These are phyloP conservation scores for Andrena flavipes DNA, from an alignment of 2,888 invertebrate species.

Conservation along the genomic window DNA sequence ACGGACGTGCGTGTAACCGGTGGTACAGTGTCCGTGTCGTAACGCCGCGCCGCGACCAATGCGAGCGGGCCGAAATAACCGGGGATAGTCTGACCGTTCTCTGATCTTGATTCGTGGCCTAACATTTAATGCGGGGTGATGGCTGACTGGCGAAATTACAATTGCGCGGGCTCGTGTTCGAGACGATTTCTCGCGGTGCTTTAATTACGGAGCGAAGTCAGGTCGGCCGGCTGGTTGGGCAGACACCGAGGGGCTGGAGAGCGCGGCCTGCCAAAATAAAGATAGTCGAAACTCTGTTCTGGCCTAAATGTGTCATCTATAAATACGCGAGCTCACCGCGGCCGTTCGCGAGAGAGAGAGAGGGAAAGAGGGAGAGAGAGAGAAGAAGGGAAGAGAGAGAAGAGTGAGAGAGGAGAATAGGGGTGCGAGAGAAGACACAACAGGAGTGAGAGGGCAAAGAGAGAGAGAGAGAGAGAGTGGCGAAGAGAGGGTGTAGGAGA, in stretches of 20 bases:
- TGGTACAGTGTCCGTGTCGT: conserved; percentile 8
- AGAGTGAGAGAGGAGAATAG: not conserved
- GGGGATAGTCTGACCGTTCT: conserved; percentile 21
- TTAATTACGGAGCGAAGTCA: conserved; percentile 59
- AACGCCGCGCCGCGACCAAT: conserved; percentile 42
- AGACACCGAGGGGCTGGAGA: conserved; percentile 41
- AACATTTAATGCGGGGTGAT: conserved; percentile 38
- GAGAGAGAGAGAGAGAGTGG: not conserved
- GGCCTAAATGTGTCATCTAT: conserved; percentile 84
- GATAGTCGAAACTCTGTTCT: conserved; percentile 77
- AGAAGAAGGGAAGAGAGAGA: not conserved
- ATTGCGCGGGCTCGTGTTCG: conserved; percentile 32
- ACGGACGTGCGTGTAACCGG: not conserved
- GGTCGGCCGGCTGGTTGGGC: conserved; percentile 43
- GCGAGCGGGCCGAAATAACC: conserved; percentile 58
- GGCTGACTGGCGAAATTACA: conserved; percentile 35
- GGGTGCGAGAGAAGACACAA: not conserved
- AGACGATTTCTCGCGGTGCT: conserved; percentile 39
- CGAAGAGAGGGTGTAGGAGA: not conserved
- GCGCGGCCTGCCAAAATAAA: conserved; percentile 77
- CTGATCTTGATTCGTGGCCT: conserved; percentile 31
- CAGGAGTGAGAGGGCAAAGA: not conserved
- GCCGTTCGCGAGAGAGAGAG: conserved; percentile 21
- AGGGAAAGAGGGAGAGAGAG: not conserved
- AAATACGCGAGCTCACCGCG: conserved; percentile 75